A percentile compares a stretch with the other conserved stretches of the same genome.
Evolutionary conservation across 2,797 vertebrate species (phyloP).

Genomic region (Pampus argenteus): DNA sequence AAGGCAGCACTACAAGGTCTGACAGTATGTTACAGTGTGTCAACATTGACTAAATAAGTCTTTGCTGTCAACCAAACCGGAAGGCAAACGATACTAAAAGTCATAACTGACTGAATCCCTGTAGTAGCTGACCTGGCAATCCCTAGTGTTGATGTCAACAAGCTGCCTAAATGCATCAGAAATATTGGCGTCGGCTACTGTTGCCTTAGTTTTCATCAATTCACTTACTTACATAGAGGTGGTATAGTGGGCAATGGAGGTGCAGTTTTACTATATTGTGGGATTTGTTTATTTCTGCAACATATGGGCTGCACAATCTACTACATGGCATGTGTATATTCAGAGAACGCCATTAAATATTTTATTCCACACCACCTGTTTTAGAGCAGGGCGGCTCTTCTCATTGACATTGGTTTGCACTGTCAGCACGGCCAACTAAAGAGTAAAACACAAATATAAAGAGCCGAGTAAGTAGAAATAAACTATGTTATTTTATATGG

Average conservation of each 20-base stretch:
- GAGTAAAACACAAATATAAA: not conserved
- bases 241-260: not conserved
- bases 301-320: constrained; percentile 53
- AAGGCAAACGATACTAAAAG: not conserved
- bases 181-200: not conserved
- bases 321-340: constrained; percentile 41
- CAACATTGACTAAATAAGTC: constrained; percentile 33
- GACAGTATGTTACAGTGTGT: constrained; percentile 30
- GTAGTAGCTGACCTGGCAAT: constrained; percentile 29
- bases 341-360: constrained; percentile 66
- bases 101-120: not conserved
- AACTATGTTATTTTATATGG: not conserved
- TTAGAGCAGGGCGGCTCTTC: constrained; percentile 37
- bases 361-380: constrained; percentile 52
- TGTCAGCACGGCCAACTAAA: constrained; percentile 42
- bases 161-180: constrained; percentile 16
- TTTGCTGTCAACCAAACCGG: constrained; percentile 14
- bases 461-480: not conserved
- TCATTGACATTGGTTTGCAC: constrained; percentile 49
- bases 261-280: not conserved
- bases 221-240: constrained; percentile 18
- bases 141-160: constrained; percentile 33
- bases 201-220: constrained; percentile 30
- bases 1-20: constrained; percentile 40
- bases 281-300: constrained; percentile 42